Percentiles rank a stretch among this genome's conserved stretches.
Evolutionary conservation across 2,888 invertebrate genomes (phyloP).

Genomic region (Macropis europaea): DNA sequence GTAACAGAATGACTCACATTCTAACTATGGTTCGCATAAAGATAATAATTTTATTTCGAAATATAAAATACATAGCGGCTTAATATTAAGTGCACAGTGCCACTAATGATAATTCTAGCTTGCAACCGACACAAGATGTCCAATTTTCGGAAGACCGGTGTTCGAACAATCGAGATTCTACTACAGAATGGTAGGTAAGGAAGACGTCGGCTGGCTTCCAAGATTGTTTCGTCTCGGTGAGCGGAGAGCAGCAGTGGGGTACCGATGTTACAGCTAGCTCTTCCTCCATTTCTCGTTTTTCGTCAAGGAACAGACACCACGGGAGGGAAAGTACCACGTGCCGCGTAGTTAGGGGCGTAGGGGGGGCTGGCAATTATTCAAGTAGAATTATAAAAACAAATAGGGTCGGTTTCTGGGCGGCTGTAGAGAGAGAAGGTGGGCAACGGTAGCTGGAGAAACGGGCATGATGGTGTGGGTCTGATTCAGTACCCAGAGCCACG

Average conservation of each 20-base stretch:
- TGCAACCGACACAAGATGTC: too few species aligned
- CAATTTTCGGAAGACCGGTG: too few species aligned
- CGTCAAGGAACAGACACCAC: neutral
- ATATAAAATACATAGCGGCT: too few species aligned
- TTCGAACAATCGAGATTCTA: too few species aligned
- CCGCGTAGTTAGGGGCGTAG: constrained; percentile 19
- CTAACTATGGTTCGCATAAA: too few species aligned
- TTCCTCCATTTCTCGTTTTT: neutral
- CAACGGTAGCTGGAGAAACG: constrained; percentile 37
- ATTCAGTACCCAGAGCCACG: constrained; percentile 57
- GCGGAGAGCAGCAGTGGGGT: neutral
- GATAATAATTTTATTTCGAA: too few species aligned
- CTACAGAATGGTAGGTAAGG: neutral
- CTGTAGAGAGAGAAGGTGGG: constrained; percentile 45
- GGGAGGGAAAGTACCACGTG: constrained; percentile 27
- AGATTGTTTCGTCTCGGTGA: constrained; percentile 12
- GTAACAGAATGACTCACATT: too few species aligned
- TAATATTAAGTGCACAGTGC: too few species aligned
- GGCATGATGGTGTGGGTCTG: constrained; percentile 54
- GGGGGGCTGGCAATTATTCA: constrained; percentile 69
- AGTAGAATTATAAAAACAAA: constrained; percentile 75
- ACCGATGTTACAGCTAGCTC: constrained; percentile 27
- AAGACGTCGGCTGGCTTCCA: constrained; percentile 13
- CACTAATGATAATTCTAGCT: too few species aligned
- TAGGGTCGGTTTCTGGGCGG: constrained; percentile 64